Conservation (phyloP, 2,113 vertebrate genomes). For the Sakesphorus luctuosus region DNA sequence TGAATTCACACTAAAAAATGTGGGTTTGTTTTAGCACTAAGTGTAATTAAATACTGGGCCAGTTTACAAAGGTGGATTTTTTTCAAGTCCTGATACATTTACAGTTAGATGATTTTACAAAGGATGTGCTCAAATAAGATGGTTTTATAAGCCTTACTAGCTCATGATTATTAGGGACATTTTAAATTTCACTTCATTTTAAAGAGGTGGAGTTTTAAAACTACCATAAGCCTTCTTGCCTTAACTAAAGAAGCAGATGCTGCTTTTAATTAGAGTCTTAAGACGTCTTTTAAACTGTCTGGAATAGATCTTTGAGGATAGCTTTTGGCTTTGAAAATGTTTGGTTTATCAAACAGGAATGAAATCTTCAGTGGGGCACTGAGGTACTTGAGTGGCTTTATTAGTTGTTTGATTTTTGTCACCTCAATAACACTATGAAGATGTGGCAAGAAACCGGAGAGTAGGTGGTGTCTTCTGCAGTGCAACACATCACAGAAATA, state of each 20-base stretch:
- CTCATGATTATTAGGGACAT: not conserved
- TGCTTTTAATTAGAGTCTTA: not conserved
- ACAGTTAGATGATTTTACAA: not conserved
- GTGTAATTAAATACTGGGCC: not conserved
- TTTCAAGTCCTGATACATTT: not conserved
- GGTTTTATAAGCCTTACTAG: not conserved
- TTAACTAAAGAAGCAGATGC: not conserved
- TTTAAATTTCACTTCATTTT: not conserved
- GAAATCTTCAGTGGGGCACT: not conserved
- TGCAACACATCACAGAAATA: not conserved
- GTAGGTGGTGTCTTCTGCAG: not conserved
- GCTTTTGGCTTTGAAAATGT: not conserved
- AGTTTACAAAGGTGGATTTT: not conserved
- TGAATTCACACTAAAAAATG: not conserved
- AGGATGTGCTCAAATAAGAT: not conserved
- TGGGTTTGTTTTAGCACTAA: not conserved
- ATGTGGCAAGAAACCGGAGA: not conserved
- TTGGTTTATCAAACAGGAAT: not conserved
- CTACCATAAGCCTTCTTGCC: not conserved
- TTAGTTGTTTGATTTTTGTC: not conserved
- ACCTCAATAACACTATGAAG: not conserved
- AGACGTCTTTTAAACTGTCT: not conserved
- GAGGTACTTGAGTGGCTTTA: not conserved
- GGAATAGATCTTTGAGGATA: not conserved
- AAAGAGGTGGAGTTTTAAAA: not conserved